Evolutionary conservation across 2,113 vertebrate genomes (phyloP).

Genomic region (Saccopteryx bilineata): DNA sequence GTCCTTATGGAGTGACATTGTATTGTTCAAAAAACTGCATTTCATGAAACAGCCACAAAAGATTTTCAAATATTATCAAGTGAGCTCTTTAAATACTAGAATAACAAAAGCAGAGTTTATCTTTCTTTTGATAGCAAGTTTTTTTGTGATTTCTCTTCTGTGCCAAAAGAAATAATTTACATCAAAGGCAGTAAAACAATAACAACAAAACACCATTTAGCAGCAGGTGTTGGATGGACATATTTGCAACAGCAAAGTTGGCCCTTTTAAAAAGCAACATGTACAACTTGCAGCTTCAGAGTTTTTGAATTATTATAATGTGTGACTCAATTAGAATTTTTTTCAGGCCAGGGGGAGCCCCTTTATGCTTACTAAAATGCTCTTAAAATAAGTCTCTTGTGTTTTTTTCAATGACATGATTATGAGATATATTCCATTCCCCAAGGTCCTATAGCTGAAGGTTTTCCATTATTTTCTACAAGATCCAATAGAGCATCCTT

Average conservation of each 20-base stretch:
- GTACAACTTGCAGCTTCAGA: neutral
- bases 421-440: constrained; percentile 39
- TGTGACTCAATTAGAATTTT: neutral
- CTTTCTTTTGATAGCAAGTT: constrained; percentile 73
- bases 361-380: neutral
- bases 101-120: constrained; percentile 77
- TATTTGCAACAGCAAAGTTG: constrained; percentile 19
- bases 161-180: constrained; percentile 66
- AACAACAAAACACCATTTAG: constrained; percentile 44
- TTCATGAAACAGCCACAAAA: constrained; percentile 44
- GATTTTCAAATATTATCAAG: constrained; percentile 58
- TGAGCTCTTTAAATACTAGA: constrained; percentile 54
- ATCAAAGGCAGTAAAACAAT: constrained; percentile 63
- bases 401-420: constrained; percentile 45
- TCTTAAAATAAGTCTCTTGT: fast-evolving
- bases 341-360: neutral
- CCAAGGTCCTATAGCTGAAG: neutral
- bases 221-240: neutral
- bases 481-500: constrained; percentile 69
- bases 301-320: neutral
- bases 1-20: constrained; percentile 40
- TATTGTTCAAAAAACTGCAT: constrained; percentile 70
- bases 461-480: constrained; percentile 61
- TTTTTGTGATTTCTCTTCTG: constrained; percentile 76
- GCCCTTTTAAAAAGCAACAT: neutral